Evolutionary conservation across 2,888 invertebrate genomes (phyloP).

Genomic region (Synergus laeviventris): DNA sequence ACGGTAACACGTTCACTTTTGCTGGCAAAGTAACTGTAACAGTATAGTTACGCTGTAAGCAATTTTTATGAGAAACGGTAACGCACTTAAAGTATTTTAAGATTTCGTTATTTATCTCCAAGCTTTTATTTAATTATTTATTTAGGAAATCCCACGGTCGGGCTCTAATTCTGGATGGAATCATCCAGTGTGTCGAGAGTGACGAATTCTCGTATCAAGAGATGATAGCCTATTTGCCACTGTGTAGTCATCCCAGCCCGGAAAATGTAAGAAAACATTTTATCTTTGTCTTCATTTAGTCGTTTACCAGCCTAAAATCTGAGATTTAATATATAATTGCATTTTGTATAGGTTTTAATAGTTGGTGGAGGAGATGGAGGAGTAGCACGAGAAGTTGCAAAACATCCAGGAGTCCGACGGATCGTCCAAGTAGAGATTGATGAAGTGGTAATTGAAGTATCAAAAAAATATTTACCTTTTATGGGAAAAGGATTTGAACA

Average conservation of each 20-base stretch:
- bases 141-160: slow-evolving; percentile 87
- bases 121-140: slow-evolving; percentile 48
- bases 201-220: slow-evolving; percentile 99
- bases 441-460: slow-evolving; percentile 91
- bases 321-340: neutral
- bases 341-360: slow-evolving; percentile 83
- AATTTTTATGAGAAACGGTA: too few relatives aligned
- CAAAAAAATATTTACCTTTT: slow-evolving; percentile 91
- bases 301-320: too few relatives aligned
- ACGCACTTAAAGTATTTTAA: too few relatives aligned
- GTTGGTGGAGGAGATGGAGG: slow-evolving; percentile 99
- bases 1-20: too few relatives aligned
- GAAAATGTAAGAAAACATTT: slow-evolving; percentile 79
- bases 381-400: slow-evolving; percentile 95
- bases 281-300: too few relatives aligned
- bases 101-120: neutral
- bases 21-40: too few relatives aligned
- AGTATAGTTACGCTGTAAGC: too few relatives aligned
- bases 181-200: slow-evolving; percentile 96
- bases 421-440: slow-evolving; percentile 98
- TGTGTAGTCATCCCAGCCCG: slow-evolving; percentile 94
- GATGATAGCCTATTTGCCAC: slow-evolving; percentile 96
- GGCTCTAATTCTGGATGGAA: slow-evolving; percentile 94
- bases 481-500: slow-evolving; percentile 93
- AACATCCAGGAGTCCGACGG: slow-evolving; percentile 91